Percentiles rank a stretch among this genome's conserved stretches.
Evolutionary conservation across 1,140 invertebrate genomes (phyloP).

Genomic region (Temnothorax curvispinosus): DNA sequence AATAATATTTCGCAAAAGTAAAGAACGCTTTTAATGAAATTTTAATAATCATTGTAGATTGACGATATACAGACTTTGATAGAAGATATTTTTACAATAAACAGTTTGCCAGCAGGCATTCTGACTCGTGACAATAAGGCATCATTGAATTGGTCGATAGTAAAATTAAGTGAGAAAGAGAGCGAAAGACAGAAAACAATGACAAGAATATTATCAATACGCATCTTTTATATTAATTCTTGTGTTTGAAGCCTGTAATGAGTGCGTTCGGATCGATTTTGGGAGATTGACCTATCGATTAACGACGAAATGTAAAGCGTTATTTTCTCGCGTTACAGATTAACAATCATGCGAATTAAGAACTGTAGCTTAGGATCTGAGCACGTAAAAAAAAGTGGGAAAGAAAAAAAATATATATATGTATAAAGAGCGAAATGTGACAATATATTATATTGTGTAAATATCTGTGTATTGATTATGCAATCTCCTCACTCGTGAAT

Average conservation of each 20-base stretch:
- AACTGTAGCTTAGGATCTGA: conserved; percentile 77
- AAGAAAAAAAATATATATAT: conserved; percentile 42
- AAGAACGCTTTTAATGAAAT: background rate
- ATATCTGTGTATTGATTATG: conserved; percentile 30
- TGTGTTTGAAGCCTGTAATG: conserved; percentile 39
- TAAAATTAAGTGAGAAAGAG: conserved; percentile 28
- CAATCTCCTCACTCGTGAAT: background rate
- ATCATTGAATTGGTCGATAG: conserved; percentile 61
- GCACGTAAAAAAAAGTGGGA: conserved; percentile 41
- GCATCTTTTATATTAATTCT: conserved; percentile 53
- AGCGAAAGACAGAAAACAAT: conserved; percentile 33
- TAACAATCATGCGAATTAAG: conserved; percentile 4
- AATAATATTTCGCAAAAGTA: background rate
- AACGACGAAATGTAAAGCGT: conserved; percentile 25
- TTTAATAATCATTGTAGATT: background rate
- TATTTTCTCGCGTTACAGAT: conserved; percentile 20
- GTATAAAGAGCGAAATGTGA: conserved; percentile 73
- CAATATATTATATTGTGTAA: conserved; percentile 79
- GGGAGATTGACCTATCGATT: background rate
- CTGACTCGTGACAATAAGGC: conserved; percentile 74
- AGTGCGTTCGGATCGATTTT: conserved; percentile 35
- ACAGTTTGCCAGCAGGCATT: conserved; percentile 37
- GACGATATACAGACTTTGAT: background rate
- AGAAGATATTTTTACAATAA: background rate
- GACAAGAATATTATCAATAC: conserved; percentile 36